Percentiles rank a stretch among this genome's conserved stretches.
Evolutionary conservation across 2,797 vertebrate species (phyloP).

Genomic region (Molossus alvarezi): DNA sequence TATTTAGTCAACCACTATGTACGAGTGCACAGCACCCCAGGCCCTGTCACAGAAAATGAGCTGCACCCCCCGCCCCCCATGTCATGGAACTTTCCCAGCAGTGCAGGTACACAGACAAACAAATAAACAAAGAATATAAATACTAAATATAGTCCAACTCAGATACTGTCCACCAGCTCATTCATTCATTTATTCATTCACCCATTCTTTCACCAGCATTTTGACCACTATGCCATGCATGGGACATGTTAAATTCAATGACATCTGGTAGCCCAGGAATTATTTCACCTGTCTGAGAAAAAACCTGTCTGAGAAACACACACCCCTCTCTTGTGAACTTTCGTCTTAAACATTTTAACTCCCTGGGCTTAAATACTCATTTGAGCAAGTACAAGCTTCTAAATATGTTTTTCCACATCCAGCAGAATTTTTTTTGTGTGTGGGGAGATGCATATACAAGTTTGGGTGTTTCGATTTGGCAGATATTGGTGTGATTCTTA

Average conservation of each 20-base stretch:
- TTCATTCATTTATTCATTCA: background rate
- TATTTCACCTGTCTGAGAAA: background rate
- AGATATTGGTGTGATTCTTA: background rate
- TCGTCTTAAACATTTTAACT: background rate
- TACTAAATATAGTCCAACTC: background rate
- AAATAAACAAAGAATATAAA: background rate
- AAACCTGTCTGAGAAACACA: background rate
- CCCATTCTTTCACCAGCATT: background rate
- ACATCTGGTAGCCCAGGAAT: constrained; percentile 7
- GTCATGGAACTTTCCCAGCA: background rate
- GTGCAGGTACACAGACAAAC: background rate
- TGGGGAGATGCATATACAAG: background rate
- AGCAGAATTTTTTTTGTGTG: background rate
- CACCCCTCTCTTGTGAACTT: constrained; percentile 9
- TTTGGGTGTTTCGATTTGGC: constrained; percentile 23
- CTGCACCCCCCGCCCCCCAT: accelerated
- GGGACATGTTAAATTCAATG: background rate
- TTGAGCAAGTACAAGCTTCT: constrained; percentile 9
- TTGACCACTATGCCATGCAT: background rate
- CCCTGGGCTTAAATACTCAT: background rate
- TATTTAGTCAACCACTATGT: background rate
- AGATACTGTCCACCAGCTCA: background rate
- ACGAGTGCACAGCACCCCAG: background rate
- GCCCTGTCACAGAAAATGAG: background rate
- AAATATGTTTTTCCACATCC: background rate